Evolutionary conservation across 2,797 vertebrate species (phyloP), one percentile per base, ranked within the genome.

Genomic region (Valencia hispanica): DNA sequence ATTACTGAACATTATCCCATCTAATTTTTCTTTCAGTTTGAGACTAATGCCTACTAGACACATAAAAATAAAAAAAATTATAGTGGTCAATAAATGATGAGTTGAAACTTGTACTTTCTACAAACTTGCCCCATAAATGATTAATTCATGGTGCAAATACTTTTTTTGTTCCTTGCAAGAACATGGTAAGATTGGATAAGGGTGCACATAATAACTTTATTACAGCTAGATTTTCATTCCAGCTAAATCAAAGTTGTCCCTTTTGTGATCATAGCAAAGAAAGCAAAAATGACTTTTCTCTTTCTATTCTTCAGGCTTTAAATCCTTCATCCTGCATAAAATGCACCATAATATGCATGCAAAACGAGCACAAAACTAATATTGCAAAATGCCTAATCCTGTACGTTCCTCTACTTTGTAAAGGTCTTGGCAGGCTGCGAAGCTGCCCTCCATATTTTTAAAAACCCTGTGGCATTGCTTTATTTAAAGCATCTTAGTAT

Each of bases 401-500:
- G 59, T 50, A 51, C 51, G 8, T 68, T 45, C n/a, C 41, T 45
- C 15, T 45, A 30, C 75, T 82, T 70, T 76, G 43, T 32, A 69
- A 79, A 80, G 73, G 76, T 43, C 32, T 78, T 78, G 43, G 63
- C 74, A 74, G 39, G 57, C 82, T 53, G 22, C 36, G 57, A 78
- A 48, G 72, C 79, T 79, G 50, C 12, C 69, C 71, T 72, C 71
- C 14, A 65, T 87, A 79, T 80, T 86, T 82, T 73, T 59, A 41
- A 70, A 82, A 69, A 85, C 86, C 92, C 86, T 61, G 53, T 78
- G 89, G 90, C 87, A 51, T 47, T 78, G 83, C 75, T 87, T 90
- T 82, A 87, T 87, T 87, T 87, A 91, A 93, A 92, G 82, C 92
- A 50, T 81, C 84, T 91, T 90, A 89, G 84, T 78, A 68, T 61